These are phyloP conservation scores for Neosilurus hyrtlii DNA, from an alignment of 2,797 vertebrate species.

Conservation along the genomic window DNA sequence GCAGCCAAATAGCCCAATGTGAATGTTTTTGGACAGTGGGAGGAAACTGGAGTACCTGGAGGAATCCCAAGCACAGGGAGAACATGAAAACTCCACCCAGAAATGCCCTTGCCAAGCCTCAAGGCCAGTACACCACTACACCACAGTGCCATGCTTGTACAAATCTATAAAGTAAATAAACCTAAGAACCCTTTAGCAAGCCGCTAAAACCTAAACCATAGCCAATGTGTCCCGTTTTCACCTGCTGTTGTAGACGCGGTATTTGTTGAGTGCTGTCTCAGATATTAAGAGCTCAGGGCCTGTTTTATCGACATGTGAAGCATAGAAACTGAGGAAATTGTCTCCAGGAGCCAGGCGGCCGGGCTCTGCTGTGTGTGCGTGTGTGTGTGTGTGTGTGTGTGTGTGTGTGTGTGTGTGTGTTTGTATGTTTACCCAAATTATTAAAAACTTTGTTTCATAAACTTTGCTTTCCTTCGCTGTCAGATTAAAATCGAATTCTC, in stretches of 20 bases:
- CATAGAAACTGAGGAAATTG: slow-evolving; percentile 18
- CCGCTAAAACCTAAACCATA: background rate
- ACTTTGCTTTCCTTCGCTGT: background rate
- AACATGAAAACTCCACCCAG: too few species aligned
- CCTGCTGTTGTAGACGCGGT: background rate
- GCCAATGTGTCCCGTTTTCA: background rate
- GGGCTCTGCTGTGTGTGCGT: background rate
- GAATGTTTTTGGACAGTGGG: too few species aligned
- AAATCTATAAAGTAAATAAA: too few species aligned
- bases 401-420: background rate
- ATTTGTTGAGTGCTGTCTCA: background rate
- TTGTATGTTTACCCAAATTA: background rate
- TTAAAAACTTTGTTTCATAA: slow-evolving; percentile 7
- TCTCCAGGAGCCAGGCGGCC: slow-evolving; percentile 6
- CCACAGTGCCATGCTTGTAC: too few species aligned
- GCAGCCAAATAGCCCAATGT: too few species aligned
- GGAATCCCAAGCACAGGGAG: too few species aligned
- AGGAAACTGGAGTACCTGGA: too few species aligned
- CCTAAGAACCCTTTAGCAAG: background rate
- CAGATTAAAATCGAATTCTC: slow-evolving; percentile 18
- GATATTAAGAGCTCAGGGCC: slow-evolving; percentile 6
- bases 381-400: background rate
- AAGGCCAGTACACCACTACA: too few species aligned
- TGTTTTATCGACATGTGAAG: slow-evolving; percentile 14
- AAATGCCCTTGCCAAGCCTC: too few species aligned